Evolutionary conservation across 2,888 invertebrate genomes (phyloP).

Genomic region (Lapara coniferarum): DNA sequence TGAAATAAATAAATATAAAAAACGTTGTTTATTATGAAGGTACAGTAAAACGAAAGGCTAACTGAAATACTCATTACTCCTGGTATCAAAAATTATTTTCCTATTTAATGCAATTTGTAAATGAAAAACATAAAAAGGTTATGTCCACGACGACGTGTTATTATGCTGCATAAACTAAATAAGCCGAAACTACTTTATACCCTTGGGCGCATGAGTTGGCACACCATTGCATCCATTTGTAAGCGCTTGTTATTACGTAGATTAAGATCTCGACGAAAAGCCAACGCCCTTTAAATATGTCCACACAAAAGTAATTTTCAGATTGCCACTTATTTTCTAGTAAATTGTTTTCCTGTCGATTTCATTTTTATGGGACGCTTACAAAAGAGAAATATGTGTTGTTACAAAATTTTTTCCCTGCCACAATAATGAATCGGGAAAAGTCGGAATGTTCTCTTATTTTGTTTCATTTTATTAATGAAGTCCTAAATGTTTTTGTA

Average conservation of each 20-base stretch:
- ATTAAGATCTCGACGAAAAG: background rate
- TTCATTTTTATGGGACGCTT: constrained; percentile 18
- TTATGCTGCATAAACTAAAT: no score
- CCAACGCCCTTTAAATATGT: constrained; percentile 10
- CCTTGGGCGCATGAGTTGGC: background rate
- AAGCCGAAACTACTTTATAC: no score
- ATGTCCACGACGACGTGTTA: no score
- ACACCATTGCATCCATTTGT: background rate
- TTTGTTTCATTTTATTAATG: constrained; percentile 9
- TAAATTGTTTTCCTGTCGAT: constrained; percentile 16
- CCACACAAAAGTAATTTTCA: background rate
- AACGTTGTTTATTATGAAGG: no score
- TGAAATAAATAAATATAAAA: no score
- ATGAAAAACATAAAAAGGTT: no score
- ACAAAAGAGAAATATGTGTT: constrained; percentile 6
- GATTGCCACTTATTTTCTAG: constrained; percentile 10
- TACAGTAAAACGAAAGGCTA: no score
- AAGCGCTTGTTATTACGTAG: background rate
- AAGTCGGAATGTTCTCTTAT: background rate
- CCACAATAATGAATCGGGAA: constrained; percentile 13
- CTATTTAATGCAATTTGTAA: no score
- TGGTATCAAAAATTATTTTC: no score
- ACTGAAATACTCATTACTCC: no score
- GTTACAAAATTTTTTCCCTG: constrained; percentile 7
- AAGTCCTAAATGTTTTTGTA: background rate